Evolutionary conservation across 2,113 vertebrate genomes (phyloP), one percentile per base, ranked within the genome.

Genomic region (Eurystomus gularis): DNA sequence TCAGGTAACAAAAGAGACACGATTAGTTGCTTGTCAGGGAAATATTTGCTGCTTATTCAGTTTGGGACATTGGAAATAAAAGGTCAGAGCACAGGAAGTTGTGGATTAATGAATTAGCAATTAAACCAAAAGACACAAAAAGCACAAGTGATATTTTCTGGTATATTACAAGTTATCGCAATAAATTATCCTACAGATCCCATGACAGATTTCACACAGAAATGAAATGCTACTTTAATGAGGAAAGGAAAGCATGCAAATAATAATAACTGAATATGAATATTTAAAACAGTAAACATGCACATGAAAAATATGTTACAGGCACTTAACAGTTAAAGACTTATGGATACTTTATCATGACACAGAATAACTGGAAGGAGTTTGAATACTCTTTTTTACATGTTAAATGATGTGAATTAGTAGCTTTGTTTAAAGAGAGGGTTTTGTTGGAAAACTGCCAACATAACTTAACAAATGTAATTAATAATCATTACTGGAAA

Each of bases 51-150:
- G 26, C 35, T 94, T 58, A 46, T 70, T 91, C 77, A 84, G 10
- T 12, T 72, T 91, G 72, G n/a, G 71, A 57, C 60, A 72, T 10
- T 78, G 46, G 62, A 94, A 96, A 95, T 48, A 73, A 93, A 96
- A 94, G 72, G 64, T 94, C 90, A 95, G 44, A 92, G 31, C 23
- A 68, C 52, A 86, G 88, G 54, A 90, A 91, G 23, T 3, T 87
- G 26, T 80, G 42, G n/a, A 82, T 93, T 89, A 69, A 57, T 78
- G 54, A 86, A 82, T 79, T 65, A 78, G 33, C 48, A 86, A 83
- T 92, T 87, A 90, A 31, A 82, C 25, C 70, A 26, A 86, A 89
- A 88, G 68, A 24, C 24, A 42, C 13, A 91, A 94, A 94, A 94
- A 82, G 16, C 11, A 83, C 13, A 84, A 80, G 24, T 73, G 40